These are phyloP conservation scores for Lysiphlebus fabarum DNA, from an alignment of 1,140 invertebrate species.

Conservation along the genomic window DNA sequence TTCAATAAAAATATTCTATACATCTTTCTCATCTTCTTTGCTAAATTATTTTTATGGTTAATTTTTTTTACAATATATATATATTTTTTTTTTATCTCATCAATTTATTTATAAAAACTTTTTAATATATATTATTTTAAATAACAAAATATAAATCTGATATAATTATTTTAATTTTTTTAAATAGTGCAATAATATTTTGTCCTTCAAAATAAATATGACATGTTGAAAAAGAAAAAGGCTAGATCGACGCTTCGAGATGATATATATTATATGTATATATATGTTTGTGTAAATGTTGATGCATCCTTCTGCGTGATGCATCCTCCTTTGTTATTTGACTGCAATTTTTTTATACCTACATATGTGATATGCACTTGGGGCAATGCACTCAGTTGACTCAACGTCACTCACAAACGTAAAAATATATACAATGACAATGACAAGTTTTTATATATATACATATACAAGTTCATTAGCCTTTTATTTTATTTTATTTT, in stretches of 20 bases:
- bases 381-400: conserved; percentile 37
- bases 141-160: too few species aligned
- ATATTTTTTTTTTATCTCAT: not conserved
- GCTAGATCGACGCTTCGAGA: too few species aligned
- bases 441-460: not conserved
- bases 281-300: conserved; percentile 5
- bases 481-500: conserved; percentile 5
- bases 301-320: not conserved
- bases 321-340: conserved; percentile 29
- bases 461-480: not conserved
- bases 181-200: too few species aligned
- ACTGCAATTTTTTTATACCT: conserved; percentile 31
- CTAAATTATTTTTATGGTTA: conserved; percentile 42
- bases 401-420: conserved; percentile 29
- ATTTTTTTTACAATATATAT: not conserved
- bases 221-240: too few species aligned
- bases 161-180: too few species aligned
- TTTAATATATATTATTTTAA: too few species aligned
- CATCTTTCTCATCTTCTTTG: conserved; percentile 27
- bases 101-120: too few species aligned
- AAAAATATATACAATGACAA: conserved; percentile 19
- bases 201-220: too few species aligned
- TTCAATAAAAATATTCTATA: conserved; percentile 48
- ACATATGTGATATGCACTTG: conserved; percentile 33
- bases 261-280: too few species aligned